Evolutionary conservation across 2,888 invertebrate species (phyloP).

Genomic region (Amphipoea lucens): DNA sequence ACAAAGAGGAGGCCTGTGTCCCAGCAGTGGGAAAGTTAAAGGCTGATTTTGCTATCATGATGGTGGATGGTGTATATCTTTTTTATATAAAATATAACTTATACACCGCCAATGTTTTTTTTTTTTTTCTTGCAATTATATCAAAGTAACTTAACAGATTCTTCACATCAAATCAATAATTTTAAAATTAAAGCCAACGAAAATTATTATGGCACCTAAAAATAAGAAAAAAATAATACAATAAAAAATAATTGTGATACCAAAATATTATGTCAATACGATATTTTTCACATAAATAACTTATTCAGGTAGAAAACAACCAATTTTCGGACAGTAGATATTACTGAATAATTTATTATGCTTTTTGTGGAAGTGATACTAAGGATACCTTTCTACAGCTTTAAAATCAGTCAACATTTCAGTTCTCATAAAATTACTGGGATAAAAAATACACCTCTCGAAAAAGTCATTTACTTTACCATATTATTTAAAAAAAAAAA

Average conservation of each 20-base stretch:
- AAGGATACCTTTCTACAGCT: neutral
- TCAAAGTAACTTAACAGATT: neutral
- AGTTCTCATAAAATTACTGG: neutral
- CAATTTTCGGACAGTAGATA: conserved; percentile 12
- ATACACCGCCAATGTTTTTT: too few species aligned
- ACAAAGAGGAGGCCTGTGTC: neutral
- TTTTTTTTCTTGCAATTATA: conserved; percentile 35
- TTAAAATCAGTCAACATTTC: conserved; percentile 9
- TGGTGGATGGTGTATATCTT: neutral
- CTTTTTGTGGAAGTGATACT: neutral
- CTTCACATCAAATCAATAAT: neutral
- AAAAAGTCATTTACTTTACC: neutral
- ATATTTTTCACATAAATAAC: conserved; percentile 19
- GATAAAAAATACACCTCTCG: neutral
- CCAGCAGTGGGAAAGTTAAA: neutral
- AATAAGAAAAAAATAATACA: neutral
- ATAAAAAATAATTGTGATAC: conserved; percentile 26
- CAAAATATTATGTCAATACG: conserved; percentile 32
- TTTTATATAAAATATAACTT: neutral
- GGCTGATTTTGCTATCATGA: neutral
- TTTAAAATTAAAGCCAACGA: conserved; percentile 47
- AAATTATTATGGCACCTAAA: conserved; percentile 52
- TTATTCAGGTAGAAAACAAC: conserved; percentile 1
- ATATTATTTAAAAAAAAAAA: neutral
- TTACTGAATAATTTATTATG: neutral